Conservation (phyloP, 2,888 invertebrate species). For the Apodemia hepburni region DNA sequence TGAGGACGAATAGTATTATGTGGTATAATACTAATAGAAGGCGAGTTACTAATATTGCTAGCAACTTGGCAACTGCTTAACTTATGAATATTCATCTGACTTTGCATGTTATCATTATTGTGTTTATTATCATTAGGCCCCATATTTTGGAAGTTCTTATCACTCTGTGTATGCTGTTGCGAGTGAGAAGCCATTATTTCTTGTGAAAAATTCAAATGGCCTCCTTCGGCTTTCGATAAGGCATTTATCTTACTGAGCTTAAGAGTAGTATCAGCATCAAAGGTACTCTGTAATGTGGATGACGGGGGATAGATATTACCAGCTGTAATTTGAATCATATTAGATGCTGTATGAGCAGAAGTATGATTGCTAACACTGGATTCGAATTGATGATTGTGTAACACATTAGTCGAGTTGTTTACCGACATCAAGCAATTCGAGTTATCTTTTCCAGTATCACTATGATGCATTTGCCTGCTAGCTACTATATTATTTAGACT, state of each 20-base stretch:
- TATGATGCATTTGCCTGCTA: conserved; percentile 50
- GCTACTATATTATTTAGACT: conserved; percentile 51
- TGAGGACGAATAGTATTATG: conserved; percentile 63
- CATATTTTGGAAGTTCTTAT: conserved; percentile 68
- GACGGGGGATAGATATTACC: conserved; percentile 70
- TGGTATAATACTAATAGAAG: conserved; percentile 68
- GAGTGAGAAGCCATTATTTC: conserved; percentile 74
- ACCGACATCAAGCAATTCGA: conserved; percentile 62
- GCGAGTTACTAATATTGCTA: conserved; percentile 53
- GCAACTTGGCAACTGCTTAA: conserved; percentile 68
- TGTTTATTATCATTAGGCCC: conserved; percentile 57
- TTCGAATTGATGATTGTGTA: conserved; percentile 68
- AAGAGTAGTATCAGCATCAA: conserved; percentile 69
- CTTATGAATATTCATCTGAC: conserved; percentile 65
- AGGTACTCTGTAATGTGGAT: conserved; percentile 60
- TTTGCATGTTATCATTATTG: conserved; percentile 49
- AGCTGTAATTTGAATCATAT: conserved; percentile 70
- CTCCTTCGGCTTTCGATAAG: conserved; percentile 69
- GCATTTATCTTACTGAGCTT: conserved; percentile 72
- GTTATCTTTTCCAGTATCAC: conserved; percentile 57
- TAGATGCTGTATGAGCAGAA: conserved; percentile 56
- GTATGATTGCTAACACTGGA: conserved; percentile 65
- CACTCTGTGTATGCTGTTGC: conserved; percentile 66
- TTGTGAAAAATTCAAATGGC: conserved; percentile 69
- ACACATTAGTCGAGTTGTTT: conserved; percentile 49